Evolutionary conservation across 2,113 vertebrate species (phyloP).

Genomic region (Gnathonemus longibarbis): DNA sequence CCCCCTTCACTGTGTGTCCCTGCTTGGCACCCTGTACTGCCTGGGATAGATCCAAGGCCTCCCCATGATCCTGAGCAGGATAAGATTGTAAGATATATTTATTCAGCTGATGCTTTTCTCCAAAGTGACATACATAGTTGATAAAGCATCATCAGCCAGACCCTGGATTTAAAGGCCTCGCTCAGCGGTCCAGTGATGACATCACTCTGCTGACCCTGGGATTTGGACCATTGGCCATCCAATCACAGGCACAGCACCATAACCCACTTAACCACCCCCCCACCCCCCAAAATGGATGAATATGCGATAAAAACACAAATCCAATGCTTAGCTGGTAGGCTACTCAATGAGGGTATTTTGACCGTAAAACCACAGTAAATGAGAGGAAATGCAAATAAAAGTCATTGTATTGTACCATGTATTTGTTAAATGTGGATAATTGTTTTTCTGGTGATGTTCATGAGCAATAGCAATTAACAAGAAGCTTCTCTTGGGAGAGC

Average conservation of each 20-base stretch:
- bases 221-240: background rate
- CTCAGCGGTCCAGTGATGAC: background rate
- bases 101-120: background rate
- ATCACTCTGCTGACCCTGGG: background rate
- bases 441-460: background rate
- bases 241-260: background rate
- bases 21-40: background rate
- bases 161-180: background rate
- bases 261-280: background rate
- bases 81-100: background rate
- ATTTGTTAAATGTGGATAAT: background rate
- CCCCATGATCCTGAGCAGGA: background rate
- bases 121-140: background rate
- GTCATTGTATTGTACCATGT: background rate
- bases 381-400: background rate
- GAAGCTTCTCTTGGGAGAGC: background rate
- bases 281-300: background rate
- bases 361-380: background rate
- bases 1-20: background rate
- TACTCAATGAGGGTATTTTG: background rate
- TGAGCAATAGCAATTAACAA: background rate
- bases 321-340: background rate
- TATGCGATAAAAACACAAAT: background rate
- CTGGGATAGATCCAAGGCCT: background rate
- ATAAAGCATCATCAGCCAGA: background rate